A percentile compares a stretch with the other conserved stretches of the same genome.
Evolutionary conservation across 2,888 invertebrate genomes (phyloP).

Genomic region (Drosophila hawaiiensis): DNA sequence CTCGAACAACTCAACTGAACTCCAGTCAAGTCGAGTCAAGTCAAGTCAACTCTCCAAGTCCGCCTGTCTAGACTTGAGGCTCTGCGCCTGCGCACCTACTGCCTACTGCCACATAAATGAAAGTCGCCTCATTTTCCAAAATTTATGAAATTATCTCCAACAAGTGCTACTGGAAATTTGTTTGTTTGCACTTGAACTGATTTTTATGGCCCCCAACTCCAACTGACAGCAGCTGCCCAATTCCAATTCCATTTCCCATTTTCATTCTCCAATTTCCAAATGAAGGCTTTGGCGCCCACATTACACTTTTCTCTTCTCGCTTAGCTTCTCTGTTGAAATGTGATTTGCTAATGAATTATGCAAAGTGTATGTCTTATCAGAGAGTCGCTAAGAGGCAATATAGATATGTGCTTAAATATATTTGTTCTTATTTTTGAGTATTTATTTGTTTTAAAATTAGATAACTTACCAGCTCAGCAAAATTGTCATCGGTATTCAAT

Average conservation of each 20-base stretch:
- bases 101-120: slow-evolving; percentile 18
- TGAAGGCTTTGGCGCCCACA: slow-evolving; percentile 16
- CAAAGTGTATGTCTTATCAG: not conserved
- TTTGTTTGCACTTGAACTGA: slow-evolving; percentile 52
- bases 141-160: slow-evolving; percentile 61
- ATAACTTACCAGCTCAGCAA: not conserved
- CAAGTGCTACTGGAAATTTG: slow-evolving; percentile 70
- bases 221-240: slow-evolving; percentile 42
- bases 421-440: not conserved
- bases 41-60: slow-evolving; percentile 17
- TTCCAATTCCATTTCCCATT: slow-evolving; percentile 22
- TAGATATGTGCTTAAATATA: not conserved
- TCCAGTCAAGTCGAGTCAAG: slow-evolving; percentile 18
- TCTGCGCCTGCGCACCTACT: slow-evolving; percentile 10
- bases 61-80: slow-evolving; percentile 37
- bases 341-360: not conserved
- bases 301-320: not conserved
- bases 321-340: not conserved
- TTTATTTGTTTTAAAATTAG: not conserved
- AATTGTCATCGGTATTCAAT: not conserved
- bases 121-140: slow-evolving; percentile 51
- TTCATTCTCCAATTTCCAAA: slow-evolving; percentile 12
- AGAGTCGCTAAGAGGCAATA: not conserved
- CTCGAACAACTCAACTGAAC: slow-evolving; percentile 60
- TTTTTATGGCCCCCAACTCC: slow-evolving; percentile 38